phyloP scores from a whole-genome alignment of 2,113 vertebrate genomes.

The Chaenocephalus aceratus region DNA sequence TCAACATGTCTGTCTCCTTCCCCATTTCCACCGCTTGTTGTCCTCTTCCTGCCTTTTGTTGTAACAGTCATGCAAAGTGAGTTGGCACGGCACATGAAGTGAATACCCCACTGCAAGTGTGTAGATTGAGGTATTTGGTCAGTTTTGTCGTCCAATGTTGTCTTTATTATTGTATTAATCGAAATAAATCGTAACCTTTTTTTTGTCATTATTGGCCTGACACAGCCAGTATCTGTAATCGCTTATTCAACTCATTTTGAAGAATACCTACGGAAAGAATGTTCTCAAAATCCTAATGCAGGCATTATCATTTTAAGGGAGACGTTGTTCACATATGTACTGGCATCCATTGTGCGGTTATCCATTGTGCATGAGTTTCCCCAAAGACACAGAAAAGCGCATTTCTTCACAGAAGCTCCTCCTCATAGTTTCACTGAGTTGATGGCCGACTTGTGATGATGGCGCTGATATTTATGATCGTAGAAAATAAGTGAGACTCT shows the following conservation, averaged over 20 bases:
- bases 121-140: background rate
- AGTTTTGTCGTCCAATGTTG: background rate
- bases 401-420: constrained; percentile 9
- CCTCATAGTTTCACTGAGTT: constrained; percentile 12
- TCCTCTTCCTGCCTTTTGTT: constrained; percentile 14
- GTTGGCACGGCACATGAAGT: background rate
- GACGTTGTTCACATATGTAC: background rate
- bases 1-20: constrained; percentile 23
- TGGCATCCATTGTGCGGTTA: background rate
- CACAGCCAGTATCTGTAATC: background rate
- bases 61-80: constrained; percentile 40
- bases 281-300: background rate
- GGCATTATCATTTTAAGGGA: too few relatives aligned
- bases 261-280: background rate
- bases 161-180: too few relatives aligned
- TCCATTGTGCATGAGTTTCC: constrained; percentile 1
- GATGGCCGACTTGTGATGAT: constrained; percentile 23
- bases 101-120: background rate
- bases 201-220: background rate
- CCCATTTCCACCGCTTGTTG: constrained; percentile 10
- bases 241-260: background rate
- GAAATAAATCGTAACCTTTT: background rate
- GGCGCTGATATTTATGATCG: constrained; percentile 14
- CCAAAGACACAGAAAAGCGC: background rate
- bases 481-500: constrained; percentile 33